Evolutionary conservation across 2,113 vertebrate genomes (phyloP).

Genomic region (Gadus macrocephalus): DNA sequence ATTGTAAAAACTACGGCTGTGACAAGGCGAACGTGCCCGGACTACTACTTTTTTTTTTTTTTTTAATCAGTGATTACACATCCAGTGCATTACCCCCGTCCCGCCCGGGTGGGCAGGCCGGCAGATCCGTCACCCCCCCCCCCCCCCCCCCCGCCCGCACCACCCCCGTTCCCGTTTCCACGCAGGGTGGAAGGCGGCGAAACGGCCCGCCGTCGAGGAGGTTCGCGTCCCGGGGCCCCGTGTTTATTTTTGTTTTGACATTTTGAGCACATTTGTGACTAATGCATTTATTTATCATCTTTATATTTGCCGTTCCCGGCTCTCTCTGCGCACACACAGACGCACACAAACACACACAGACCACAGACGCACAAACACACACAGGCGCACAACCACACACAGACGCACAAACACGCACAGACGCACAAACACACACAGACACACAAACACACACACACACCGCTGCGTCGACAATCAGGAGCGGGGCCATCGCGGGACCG

Average conservation of each 20-base stretch:
- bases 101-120: too few species aligned
- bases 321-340: slow-evolving; percentile 5
- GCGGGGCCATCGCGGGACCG: slow-evolving; percentile 24
- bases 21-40: slow-evolving; percentile 50
- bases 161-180: not conserved
- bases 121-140: not conserved
- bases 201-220: not conserved
- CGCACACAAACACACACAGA: not conserved
- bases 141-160: not conserved
- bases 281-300: slow-evolving; percentile 26
- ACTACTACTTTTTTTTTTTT: slow-evolving; percentile 40
- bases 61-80: slow-evolving; percentile 59
- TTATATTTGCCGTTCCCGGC: slow-evolving; percentile 8
- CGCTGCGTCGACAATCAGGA: slow-evolving; percentile 1
- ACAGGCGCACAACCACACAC: not conserved
- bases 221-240: too few species aligned
- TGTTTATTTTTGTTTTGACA: slow-evolving; percentile 38
- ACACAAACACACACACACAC: too few species aligned
- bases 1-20: slow-evolving; percentile 32
- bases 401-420: not conserved
- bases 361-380: too few species aligned
- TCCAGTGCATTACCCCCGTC: slow-evolving; percentile 28
- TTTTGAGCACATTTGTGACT: slow-evolving; percentile 7
- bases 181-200: too few species aligned
- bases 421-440: too few species aligned